These are phyloP conservation scores for Plagodis dolabraria DNA, from an alignment of 2,888 invertebrate species.

Conservation along the genomic window DNA sequence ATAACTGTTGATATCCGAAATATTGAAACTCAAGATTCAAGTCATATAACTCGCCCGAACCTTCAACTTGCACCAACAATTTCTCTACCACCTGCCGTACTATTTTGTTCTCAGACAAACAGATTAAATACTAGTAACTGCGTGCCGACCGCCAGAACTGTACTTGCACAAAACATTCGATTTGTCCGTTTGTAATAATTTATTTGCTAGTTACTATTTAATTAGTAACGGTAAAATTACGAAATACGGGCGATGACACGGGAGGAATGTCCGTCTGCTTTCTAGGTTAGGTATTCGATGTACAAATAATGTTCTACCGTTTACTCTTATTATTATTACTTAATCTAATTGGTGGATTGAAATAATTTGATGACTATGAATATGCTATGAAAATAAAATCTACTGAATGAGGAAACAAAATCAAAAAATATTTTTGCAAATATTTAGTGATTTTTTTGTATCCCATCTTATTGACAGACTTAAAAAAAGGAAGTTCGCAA, in stretches of 20 bases:
- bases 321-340: too few relatives aligned
- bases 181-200: constrained; percentile 21
- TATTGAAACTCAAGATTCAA: too few relatives aligned
- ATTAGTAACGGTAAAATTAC: constrained; percentile 29
- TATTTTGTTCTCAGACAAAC: constrained; percentile 5
- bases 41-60: constrained; percentile 1
- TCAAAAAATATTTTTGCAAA: too few relatives aligned
- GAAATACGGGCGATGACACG: constrained; percentile 13
- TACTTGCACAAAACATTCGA: constrained; percentile 12
- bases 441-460: too few relatives aligned
- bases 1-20: too few relatives aligned
- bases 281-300: neutral
- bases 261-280: constrained; percentile 1
- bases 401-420: too few relatives aligned
- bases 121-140: neutral
- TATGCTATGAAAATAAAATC: too few relatives aligned
- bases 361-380: too few relatives aligned
- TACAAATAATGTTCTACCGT: neutral
- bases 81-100: constrained; percentile 30
- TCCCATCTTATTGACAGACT: too few relatives aligned
- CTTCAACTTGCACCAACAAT: constrained; percentile 20
- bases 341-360: too few relatives aligned
- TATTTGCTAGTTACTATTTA: constrained; percentile 26
- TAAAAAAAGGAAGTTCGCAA: too few relatives aligned
- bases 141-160: constrained; percentile 3